These are phyloP conservation scores for Globicephala melas DNA, from an alignment of 2,113 vertebrate species.

Conservation along the genomic window DNA sequence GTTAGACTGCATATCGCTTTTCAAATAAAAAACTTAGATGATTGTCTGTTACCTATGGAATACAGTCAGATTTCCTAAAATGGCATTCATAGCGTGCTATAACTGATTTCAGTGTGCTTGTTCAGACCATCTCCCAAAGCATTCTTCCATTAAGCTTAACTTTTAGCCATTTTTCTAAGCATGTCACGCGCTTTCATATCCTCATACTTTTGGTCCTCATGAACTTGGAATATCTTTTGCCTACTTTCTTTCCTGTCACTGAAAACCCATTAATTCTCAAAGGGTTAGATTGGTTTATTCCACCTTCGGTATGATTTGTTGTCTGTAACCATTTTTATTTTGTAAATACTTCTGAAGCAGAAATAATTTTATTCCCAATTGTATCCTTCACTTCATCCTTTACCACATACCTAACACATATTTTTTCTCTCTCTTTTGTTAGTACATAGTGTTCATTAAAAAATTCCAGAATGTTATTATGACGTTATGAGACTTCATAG, in stretches of 20 bases:
- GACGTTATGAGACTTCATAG: neutral
- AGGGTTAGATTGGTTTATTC: neutral
- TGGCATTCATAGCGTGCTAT: neutral
- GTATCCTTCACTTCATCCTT: neutral
- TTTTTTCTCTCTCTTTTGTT: neutral
- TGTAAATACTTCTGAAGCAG: neutral
- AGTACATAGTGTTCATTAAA: neutral
- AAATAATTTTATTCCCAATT: neutral
- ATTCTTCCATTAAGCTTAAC: neutral
- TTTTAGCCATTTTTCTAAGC: neutral
- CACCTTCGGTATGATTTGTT: neutral
- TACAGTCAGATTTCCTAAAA: neutral
- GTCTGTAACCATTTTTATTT: neutral
- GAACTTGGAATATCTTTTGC: neutral
- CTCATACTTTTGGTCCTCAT: neutral
- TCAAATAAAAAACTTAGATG: neutral
- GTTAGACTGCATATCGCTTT: neutral
- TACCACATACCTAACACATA: neutral
- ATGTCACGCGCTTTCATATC: neutral
- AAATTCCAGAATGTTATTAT: neutral
- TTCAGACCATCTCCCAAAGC: neutral
- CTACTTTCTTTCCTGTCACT: neutral
- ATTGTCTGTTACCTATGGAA: neutral
- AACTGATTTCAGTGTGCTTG: neutral
- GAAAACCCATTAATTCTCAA: neutral